These are phyloP conservation scores for Odiellus spinosus DNA, from an alignment of 2,888 invertebrate species.

Conservation along the genomic window DNA sequence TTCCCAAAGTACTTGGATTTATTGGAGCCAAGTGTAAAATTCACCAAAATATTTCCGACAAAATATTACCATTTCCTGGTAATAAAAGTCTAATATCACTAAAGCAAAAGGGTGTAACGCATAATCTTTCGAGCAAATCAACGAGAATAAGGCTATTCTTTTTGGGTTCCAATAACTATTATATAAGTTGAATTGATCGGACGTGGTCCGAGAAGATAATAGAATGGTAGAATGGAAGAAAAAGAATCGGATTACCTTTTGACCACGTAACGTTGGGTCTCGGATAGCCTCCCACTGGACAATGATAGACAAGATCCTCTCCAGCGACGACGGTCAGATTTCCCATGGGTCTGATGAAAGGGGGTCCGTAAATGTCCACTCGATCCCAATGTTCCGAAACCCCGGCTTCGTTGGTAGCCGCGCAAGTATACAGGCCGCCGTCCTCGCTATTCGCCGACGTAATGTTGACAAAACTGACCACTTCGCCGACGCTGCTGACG, in stretches of 20 bases:
- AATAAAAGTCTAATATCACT: too few relatives aligned
- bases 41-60: too few relatives aligned
- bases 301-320: conserved; percentile 25
- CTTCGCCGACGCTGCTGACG: conserved; percentile 26
- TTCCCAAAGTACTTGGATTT: too few relatives aligned
- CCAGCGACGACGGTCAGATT: conserved; percentile 31
- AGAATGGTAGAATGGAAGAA: too few relatives aligned
- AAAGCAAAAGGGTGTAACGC: too few relatives aligned
- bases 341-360: conserved; percentile 28
- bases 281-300: conserved; percentile 31
- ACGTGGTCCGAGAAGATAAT: too few relatives aligned
- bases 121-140: too few relatives aligned
- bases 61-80: too few relatives aligned
- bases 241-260: conserved; percentile 24
- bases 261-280: conserved; percentile 28
- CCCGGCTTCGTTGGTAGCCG: conserved; percentile 29
- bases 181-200: too few relatives aligned
- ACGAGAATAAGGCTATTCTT: too few relatives aligned
- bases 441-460: conserved; percentile 27
- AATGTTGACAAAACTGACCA: conserved; percentile 30
- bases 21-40: too few relatives aligned
- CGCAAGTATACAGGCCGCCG: conserved; percentile 31
- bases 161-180: too few relatives aligned
- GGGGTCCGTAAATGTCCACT: conserved; percentile 23
- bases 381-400: conserved; percentile 22